Percentiles rank a stretch among this genome's conserved stretches.
Evolutionary conservation across 2,113 vertebrate genomes (phyloP).

Genomic region (Circaetus cinerascens): DNA sequence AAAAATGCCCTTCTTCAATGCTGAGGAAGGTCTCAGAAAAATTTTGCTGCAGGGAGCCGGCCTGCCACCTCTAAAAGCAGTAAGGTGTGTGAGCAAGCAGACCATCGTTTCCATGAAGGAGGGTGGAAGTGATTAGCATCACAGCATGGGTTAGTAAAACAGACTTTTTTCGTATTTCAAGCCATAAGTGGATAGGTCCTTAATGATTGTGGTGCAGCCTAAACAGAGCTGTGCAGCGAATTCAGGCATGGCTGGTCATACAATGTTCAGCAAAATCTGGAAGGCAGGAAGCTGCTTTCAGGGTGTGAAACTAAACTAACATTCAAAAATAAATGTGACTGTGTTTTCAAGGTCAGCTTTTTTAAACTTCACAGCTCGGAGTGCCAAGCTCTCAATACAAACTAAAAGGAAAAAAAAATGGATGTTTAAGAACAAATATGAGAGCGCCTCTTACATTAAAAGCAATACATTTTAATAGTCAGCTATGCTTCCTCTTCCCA

Average conservation of each 20-base stretch:
- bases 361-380: slow-evolving; percentile 24
- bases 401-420: not conserved
- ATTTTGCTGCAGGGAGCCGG: not conserved
- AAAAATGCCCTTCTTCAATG: not conserved
- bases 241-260: not conserved
- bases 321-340: slow-evolving; percentile 46
- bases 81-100: not conserved
- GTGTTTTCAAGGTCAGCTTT: slow-evolving; percentile 47
- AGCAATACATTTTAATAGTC: not conserved
- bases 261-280: not conserved
- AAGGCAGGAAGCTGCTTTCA: slow-evolving; percentile 32
- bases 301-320: slow-evolving; percentile 26
- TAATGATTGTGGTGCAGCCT: not conserved
- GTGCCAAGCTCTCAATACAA: not conserved
- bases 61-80: not conserved
- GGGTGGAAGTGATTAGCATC: not conserved
- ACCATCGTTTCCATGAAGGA: not conserved
- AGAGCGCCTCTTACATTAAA: not conserved
- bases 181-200: not conserved
- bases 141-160: not conserved
- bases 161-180: not conserved
- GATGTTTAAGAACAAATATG: not conserved
- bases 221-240: not conserved
- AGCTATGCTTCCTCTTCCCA: not conserved
- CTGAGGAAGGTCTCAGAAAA: not conserved